Evolutionary conservation across 2,888 invertebrate genomes (phyloP).

Genomic region (Mimachlamys varia): DNA sequence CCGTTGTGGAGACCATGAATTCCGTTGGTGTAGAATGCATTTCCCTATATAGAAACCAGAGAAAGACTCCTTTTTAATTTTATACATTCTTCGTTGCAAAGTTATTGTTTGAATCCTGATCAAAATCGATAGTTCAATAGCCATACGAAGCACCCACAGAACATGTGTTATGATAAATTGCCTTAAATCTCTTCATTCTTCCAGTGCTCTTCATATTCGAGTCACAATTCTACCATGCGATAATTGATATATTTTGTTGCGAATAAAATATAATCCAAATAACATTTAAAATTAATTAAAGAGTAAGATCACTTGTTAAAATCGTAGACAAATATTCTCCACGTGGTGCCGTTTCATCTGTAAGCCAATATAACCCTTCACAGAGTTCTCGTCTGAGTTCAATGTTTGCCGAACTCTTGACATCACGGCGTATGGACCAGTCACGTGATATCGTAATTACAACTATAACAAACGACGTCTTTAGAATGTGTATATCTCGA

Average conservation of each 20-base stretch:
- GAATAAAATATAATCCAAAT: background rate
- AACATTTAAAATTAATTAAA: background rate
- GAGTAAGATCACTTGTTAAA: background rate
- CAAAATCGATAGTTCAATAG: too few species aligned
- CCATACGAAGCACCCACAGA: too few species aligned
- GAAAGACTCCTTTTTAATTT: too few species aligned
- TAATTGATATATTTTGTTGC: background rate
- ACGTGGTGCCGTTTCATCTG: background rate
- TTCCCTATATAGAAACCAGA: too few species aligned
- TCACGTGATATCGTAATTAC: background rate
- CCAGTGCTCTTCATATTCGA: background rate
- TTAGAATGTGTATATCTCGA: background rate
- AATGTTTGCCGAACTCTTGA: slow-evolving; percentile 1
- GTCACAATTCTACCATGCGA: background rate
- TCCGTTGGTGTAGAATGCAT: too few species aligned
- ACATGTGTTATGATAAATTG: too few species aligned
- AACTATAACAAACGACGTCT: background rate
- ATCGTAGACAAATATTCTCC: background rate
- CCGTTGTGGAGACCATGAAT: too few species aligned
- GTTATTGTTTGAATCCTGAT: too few species aligned
- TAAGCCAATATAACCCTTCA: background rate
- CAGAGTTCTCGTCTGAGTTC: background rate
- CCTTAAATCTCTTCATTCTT: background rate
- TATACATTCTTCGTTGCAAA: too few species aligned
- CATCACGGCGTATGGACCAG: background rate